Evolutionary conservation across 2,113 vertebrate species (phyloP), one percentile per base, ranked within the genome.

Genomic region (Psilopogon haemacephalus): DNA sequence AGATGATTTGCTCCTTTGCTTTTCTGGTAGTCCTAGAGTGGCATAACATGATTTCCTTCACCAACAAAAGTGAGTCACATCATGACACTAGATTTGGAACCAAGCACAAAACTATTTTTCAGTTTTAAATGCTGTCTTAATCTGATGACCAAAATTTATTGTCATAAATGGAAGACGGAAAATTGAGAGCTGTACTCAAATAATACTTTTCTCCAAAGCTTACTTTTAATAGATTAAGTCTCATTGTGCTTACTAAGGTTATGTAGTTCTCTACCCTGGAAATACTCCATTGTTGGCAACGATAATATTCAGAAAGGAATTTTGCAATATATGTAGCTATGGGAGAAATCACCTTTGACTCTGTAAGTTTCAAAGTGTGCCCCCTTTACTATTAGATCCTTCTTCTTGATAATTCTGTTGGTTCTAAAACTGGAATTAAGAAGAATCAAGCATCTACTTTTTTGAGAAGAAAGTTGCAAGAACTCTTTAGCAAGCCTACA

Each of bases 401-500:
- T 64, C 18, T 77, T 71, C 30, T 55, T n/a, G 35, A 75, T 38
- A 75, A 82, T 84, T 72, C 68, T 78, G 35, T 75, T 58, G 26
- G 0, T 60, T 88, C 80, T 60, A 75, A 71, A 65, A 72, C 16
- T 72, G 65, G 21, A 78, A 78, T 33, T 84, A 37, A 72, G 81
- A 84, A 84, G 21, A 93, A 65, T 65, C 13, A 86, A 81, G 68
- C 20, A 60, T 13, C 23, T 56, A 68, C 12, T 82, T 84, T 80
- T 76, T 81, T 60, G 40, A 90, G 54, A 94, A 84, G 1, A 5
- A 89, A 77, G 52, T 33, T 83, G 13, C 70, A 89, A 54, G n/a
- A 90, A 78, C 73, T 82, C 21, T 93, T 86, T 82, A 92, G 70
- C 56, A 84, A 90, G 76, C 27, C 63, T 63, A 27, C 86, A 76